Evolutionary conservation across 2,113 vertebrate species (phyloP), one percentile per base, ranked within the genome.

Genomic region (Cacatua alba): DNA sequence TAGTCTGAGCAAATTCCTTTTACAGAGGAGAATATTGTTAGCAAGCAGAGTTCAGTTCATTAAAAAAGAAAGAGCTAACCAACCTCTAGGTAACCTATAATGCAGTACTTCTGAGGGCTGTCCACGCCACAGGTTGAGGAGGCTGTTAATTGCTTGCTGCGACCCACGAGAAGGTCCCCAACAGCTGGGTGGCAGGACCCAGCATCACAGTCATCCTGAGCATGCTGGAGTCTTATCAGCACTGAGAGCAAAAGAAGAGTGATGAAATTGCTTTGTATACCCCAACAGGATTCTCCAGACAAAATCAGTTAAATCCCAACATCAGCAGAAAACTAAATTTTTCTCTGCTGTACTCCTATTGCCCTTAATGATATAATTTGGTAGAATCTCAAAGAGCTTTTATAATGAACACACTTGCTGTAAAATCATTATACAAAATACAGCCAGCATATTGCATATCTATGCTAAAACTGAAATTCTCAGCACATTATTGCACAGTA

Each of bases 31-130:
- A 91, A 79, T 29, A 79, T 0, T 3, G 11, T 57, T 65, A 52
- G 14, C 26, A 57, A 79, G 51, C 23, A 68, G 25, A 79, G 35
- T 16, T 75, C 53, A 51, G 13, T 79, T 79, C 29, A 46, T 49
- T 15, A 64, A 92, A 86, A 77, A 69, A 43, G 69, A 89, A 91
- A 68, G 57, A 76, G 41, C 15, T 72, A 84, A 96, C 98, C 81
- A 65, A 99, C 99, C 99, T 99, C 98, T 23, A 99, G 96, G 95
- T 99, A 98, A 93, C 99, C 97, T 28, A 99, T 89, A 92, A 99
- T 99, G 97, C 99, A 99, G 90, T 99, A 99, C 59, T 98, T 98
- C 94, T 99, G 98, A 55, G 98, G 98, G 63, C 94, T 81, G 2
- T 88, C 91, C 71, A 98, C 93, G 26, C 99, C 98, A 25, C 99